Conservation (phyloP, 2,888 invertebrate genomes). For the Cheilosia variabilis region DNA sequence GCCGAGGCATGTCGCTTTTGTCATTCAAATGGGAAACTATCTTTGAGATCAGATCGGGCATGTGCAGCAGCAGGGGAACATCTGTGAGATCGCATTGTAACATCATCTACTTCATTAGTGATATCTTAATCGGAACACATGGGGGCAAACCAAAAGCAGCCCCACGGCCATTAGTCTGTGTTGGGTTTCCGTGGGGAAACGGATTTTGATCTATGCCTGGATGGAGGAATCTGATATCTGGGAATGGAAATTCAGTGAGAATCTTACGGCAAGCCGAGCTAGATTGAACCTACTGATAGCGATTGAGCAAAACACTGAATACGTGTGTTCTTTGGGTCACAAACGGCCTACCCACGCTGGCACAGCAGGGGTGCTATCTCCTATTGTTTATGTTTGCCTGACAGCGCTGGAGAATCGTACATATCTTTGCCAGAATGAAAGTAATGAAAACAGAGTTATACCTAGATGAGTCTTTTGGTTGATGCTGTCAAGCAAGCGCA, state of each 20-base stretch:
- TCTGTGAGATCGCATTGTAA: slow-evolving; percentile 19
- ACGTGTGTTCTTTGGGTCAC: slow-evolving; percentile 3
- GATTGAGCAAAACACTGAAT: slow-evolving; percentile 38
- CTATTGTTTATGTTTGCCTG: slow-evolving; percentile 29
- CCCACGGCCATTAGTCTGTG: slow-evolving; percentile 26
- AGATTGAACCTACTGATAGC: slow-evolving; percentile 49
- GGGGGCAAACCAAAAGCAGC: neutral
- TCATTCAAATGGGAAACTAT: slow-evolving; percentile 49
- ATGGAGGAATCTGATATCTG: slow-evolving; percentile 19
- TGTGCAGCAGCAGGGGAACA: neutral
- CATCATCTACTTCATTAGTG: slow-evolving; percentile 64
- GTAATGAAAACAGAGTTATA: neutral
- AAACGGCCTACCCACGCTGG: slow-evolving; percentile 44
- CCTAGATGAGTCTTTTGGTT: neutral
- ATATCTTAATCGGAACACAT: slow-evolving; percentile 61
- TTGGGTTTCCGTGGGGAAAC: slow-evolving; percentile 26
- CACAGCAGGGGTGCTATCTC: slow-evolving; percentile 43
- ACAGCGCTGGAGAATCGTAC: slow-evolving; percentile 3
- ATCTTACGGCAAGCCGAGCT: slow-evolving; percentile 9
- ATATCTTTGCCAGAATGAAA: neutral
- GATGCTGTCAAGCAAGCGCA: no score
- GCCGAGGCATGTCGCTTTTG: slow-evolving; percentile 44
- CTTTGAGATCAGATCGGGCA: slow-evolving; percentile 41
- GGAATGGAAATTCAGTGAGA: slow-evolving; percentile 56
- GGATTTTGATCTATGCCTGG: slow-evolving; percentile 52